These are phyloP conservation scores for Cyclura pinguis DNA, from an alignment of 2,797 vertebrate genomes.

Conservation along the genomic window DNA sequence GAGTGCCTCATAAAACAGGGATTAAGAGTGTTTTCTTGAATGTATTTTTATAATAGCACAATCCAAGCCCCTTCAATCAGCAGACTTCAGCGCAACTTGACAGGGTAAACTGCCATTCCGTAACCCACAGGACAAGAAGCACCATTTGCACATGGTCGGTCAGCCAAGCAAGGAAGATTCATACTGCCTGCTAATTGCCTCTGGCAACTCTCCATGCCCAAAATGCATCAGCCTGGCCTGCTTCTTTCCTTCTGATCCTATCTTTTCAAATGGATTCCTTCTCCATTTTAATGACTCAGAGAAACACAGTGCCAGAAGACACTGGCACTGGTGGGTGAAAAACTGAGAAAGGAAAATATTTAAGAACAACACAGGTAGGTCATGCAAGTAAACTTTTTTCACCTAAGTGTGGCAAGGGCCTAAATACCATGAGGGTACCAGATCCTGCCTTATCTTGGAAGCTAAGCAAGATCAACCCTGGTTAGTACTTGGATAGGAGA, in stretches of 20 bases:
- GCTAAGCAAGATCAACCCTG: no score
- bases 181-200: slow-evolving; percentile 67
- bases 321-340: slow-evolving; percentile 26
- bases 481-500: no score
- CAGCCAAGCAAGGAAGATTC: slow-evolving; percentile 62
- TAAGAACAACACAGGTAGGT: not conserved
- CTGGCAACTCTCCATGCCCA: slow-evolving; percentile 62
- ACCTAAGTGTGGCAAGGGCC: no score
- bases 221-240: slow-evolving; percentile 14
- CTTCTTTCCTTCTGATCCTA: slow-evolving; percentile 38
- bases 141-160: slow-evolving; percentile 65
- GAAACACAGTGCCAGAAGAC: not conserved
- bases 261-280: slow-evolving; percentile 50
- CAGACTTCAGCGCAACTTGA: slow-evolving; percentile 63
- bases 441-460: no score
- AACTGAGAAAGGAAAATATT: not conserved
- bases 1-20: slow-evolving; percentile 71
- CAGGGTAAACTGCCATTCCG: slow-evolving; percentile 71
- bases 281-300: slow-evolving; percentile 50
- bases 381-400: no score
- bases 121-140: slow-evolving; percentile 73
- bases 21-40: slow-evolving; percentile 66
- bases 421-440: no score
- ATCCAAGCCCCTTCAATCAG: slow-evolving; percentile 74
- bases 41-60: slow-evolving; percentile 67